These are phyloP conservation scores for Tauraco hartlaubi DNA, from an alignment of 2,797 vertebrate genomes.

Conservation along the genomic window DNA sequence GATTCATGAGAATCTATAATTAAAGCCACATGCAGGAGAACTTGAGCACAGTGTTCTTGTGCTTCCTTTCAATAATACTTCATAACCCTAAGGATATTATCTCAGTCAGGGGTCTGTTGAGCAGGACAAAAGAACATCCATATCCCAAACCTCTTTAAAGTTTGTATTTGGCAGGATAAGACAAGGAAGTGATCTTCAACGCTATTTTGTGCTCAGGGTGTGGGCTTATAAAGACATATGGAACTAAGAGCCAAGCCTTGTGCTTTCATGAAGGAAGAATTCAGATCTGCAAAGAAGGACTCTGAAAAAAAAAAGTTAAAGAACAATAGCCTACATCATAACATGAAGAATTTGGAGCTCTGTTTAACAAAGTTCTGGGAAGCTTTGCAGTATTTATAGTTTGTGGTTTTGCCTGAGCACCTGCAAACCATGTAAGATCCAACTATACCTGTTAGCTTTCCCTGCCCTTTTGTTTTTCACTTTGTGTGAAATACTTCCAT, in stretches of 20 bases:
- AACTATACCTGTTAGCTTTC: neutral
- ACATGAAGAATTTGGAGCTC: neutral
- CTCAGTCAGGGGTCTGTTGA: conserved; percentile 54
- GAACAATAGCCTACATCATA: neutral
- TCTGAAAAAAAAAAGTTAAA: neutral
- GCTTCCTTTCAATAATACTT: conserved; percentile 62
- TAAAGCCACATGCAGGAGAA: conserved; percentile 56
- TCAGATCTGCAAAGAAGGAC: neutral
- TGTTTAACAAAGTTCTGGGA: neutral
- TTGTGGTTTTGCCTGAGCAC: neutral
- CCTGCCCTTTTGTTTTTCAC: neutral
- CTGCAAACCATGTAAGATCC: neutral
- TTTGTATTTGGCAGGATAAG: conserved; percentile 53
- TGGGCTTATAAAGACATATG: conserved; percentile 22
- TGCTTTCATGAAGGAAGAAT: conserved; percentile 26
- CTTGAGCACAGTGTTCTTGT: conserved; percentile 25
- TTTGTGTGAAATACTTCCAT: neutral
- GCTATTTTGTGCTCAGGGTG: conserved; percentile 55
- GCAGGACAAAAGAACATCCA: conserved; percentile 58
- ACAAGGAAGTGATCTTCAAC: conserved; percentile 25
- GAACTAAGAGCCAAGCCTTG: conserved; percentile 19
- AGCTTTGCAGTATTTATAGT: neutral
- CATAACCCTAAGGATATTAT: conserved; percentile 49
- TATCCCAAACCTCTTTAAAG: conserved; percentile 58
- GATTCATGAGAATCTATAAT: conserved; percentile 52